Evolutionary conservation across 2,888 invertebrate genomes (phyloP).

Genomic region (Xestia rhomboidea): DNA sequence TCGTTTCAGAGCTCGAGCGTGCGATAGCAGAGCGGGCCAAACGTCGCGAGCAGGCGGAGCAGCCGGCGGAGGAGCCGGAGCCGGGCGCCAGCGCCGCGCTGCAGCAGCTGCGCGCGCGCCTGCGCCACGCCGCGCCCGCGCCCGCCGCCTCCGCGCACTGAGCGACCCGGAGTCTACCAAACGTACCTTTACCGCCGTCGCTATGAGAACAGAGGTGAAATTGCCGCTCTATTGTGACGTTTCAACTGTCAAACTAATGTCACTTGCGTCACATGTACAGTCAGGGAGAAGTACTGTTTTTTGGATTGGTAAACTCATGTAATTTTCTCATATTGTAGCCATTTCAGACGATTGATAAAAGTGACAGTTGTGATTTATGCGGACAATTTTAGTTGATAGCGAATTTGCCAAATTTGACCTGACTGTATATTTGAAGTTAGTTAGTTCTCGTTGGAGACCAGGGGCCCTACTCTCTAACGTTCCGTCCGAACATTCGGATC

Average conservation of each 20-base stretch:
- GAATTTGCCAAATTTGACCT: conserved; percentile 2
- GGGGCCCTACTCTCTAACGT: too few species aligned
- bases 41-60: conserved; percentile 88
- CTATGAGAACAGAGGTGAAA: conserved; percentile 31
- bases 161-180: conserved; percentile 43
- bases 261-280: background rate
- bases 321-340: background rate
- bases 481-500: too few species aligned
- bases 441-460: background rate
- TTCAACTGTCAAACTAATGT: conserved; percentile 24
- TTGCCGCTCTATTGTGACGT: conserved; percentile 24
- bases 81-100: conserved; percentile 86
- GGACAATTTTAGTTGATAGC: background rate
- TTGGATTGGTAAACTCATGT: background rate
- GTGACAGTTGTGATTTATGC: background rate
- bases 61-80: conserved; percentile 77
- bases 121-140: conserved; percentile 83
- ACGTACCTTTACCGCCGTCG: conserved; percentile 23
- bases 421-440: background rate
- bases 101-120: conserved; percentile 85
- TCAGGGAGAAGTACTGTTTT: background rate
- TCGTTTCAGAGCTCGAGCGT: conserved; percentile 90
- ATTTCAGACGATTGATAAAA: background rate
- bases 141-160: conserved; percentile 85
- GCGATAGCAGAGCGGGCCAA: conserved; percentile 92